Base-by-base conservation (phyloP, 2,888 invertebrate genomes). In the Morpho achilles region DNA sequence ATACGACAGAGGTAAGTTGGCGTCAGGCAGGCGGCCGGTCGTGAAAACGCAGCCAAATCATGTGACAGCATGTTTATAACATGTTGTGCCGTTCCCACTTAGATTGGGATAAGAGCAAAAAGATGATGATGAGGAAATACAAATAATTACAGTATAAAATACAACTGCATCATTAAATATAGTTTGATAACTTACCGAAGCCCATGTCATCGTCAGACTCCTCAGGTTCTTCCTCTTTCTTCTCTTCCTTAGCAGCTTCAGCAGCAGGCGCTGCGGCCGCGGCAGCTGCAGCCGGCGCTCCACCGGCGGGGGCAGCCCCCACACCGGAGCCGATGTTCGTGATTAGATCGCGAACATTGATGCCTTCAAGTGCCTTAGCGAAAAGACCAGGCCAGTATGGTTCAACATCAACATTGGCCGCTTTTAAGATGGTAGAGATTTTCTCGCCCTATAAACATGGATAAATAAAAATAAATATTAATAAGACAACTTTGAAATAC, bases 311-410 rank as follows among this genome's bases (percentile, higher is more conserved):
- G 40, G 96, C 97, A 68, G 96, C 93, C 61, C 97, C 98, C 60
- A 95, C 97, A 66, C 97, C 97, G 53, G 97, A 96, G 22, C 98
- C 97, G 76, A 99, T 95, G 88, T 96, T 98, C 66, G 97, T 96
- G 84, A 99, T 96, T 77, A 99, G 91, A 64, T 97, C 97, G 76
- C 97, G 97, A 58, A 99, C 95, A 82, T 98, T 98, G 67, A 99
- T 92, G 66, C 97, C 97, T 85, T 99, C 98, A 69, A 99, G 91
- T 45, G 99, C 97, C 88, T 99, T 98, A 68, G 99, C 97, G 87
- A 99, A 99, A 59, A 99, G 93, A 74, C 98, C 97, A 48, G 99
- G 98, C 99, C 99, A 99, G 92, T 98, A 99, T 22, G 99, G 98
- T 87, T 99, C 99, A 46, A 99, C 96, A 67, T 97, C 96, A 61